phyloP scores from a whole-genome alignment of 2,113 vertebrate species.

The Seriola dumerili region DNA sequence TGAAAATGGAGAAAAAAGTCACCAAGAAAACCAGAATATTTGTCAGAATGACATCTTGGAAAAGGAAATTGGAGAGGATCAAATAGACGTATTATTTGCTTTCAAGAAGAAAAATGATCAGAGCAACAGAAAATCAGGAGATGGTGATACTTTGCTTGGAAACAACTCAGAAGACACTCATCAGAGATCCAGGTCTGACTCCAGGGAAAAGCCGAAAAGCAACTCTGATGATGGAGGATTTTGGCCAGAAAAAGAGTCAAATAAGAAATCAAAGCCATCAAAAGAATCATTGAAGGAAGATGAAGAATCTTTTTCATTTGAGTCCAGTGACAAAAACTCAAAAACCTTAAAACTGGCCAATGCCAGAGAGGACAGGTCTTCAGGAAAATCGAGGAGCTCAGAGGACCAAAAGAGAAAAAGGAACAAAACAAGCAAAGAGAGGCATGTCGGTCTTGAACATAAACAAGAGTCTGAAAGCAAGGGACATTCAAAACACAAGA shows the following conservation, averaged over 20 bases:
- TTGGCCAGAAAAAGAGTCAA: constrained; percentile 38
- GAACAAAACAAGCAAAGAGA: constrained; percentile 17
- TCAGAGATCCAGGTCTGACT: constrained; percentile 47
- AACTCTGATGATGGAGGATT: constrained; percentile 33
- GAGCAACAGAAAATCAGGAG: constrained; percentile 25
- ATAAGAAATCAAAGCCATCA: constrained; percentile 34
- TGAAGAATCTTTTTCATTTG: constrained; percentile 14
- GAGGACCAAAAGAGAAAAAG: constrained; percentile 38
- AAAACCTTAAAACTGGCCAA: constrained; percentile 1
- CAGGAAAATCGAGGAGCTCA: constrained; percentile 12
- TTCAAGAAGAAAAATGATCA: constrained; percentile 48
- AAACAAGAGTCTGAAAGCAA: constrained; percentile 29
- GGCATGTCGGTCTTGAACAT: background rate
- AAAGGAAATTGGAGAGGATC: constrained; percentile 35
- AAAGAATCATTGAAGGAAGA: constrained; percentile 28
- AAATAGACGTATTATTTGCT: constrained; percentile 3
- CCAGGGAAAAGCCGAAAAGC: constrained; percentile 34
- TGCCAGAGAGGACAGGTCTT: constrained; percentile 10
- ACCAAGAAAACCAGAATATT: constrained; percentile 3
- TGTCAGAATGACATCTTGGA: constrained; percentile 25
- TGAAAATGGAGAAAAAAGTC: constrained; percentile 5
- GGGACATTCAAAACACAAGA: constrained; percentile 31
- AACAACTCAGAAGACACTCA: constrained; percentile 16
- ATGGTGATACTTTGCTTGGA: constrained; percentile 11
- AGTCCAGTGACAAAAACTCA: constrained; percentile 27